phyloP scores from a whole-genome alignment of 2,113 vertebrate genomes.

The Cacatua alba region DNA sequence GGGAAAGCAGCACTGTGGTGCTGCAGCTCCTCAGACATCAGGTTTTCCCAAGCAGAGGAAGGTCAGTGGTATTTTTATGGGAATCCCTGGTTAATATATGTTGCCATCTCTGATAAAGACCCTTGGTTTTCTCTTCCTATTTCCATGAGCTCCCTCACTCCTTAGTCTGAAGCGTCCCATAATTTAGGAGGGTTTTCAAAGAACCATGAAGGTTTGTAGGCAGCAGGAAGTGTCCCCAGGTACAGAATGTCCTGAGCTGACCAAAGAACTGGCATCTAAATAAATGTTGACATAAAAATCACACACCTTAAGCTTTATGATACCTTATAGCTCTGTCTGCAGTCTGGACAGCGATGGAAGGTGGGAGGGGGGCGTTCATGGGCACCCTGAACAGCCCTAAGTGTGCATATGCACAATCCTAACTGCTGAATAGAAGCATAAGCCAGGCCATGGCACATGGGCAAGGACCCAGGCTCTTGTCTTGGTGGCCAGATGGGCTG shows the following conservation, averaged over 20 bases:
- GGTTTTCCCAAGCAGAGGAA: background rate
- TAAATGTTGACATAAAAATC: conserved; percentile 16
- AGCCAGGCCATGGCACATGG: too few relatives aligned
- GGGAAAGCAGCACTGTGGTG: background rate
- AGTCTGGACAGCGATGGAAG: background rate
- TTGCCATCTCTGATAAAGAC: background rate
- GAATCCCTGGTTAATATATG: background rate
- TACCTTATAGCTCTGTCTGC: background rate
- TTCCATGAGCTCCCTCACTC: background rate
- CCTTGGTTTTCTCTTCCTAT: background rate
- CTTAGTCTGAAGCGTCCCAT: background rate
- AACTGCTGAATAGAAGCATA: background rate
- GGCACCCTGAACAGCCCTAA: background rate
- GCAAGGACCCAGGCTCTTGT: accelerated
- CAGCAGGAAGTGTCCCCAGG: accelerated
- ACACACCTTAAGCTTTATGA: conserved; percentile 21
- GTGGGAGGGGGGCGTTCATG: background rate
- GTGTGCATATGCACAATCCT: background rate
- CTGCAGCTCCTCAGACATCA: background rate
- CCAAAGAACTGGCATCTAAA: background rate
- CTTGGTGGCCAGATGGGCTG: background rate
- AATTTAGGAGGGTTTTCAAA: background rate
- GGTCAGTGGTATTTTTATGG: background rate
- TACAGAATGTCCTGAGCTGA: background rate
- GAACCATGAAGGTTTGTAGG: background rate